These are phyloP conservation scores for Diorhabda elongata DNA, from an alignment of 1,140 invertebrate species.

Conservation along the genomic window DNA sequence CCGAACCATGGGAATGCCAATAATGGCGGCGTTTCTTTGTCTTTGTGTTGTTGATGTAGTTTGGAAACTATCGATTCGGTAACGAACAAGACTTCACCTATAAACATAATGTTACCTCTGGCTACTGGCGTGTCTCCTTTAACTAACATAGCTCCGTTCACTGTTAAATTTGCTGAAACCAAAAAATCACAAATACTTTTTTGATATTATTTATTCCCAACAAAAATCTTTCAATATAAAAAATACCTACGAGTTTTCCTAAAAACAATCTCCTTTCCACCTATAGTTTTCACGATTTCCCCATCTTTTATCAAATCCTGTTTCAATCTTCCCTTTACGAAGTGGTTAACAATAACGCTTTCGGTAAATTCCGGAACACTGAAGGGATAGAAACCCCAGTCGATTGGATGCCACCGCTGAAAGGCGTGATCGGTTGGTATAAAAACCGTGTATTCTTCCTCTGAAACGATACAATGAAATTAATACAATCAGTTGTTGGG, in stretches of 20 bases:
- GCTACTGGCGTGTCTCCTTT: slow-evolving; percentile 56
- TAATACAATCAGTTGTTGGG: neutral
- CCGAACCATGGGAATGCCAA: slow-evolving; percentile 61
- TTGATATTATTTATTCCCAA: too few species aligned
- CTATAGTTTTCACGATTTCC: slow-evolving; percentile 52
- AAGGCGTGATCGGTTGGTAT: slow-evolving; percentile 62
- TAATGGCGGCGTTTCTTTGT: slow-evolving; percentile 61
- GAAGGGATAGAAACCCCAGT: slow-evolving; percentile 68
- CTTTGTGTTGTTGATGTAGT: slow-evolving; percentile 56
- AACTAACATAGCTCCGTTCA: slow-evolving; percentile 57
- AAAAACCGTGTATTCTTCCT: slow-evolving; percentile 58
- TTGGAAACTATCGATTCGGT: slow-evolving; percentile 56
- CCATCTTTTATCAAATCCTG: slow-evolving; percentile 55
- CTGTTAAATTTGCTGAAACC: slow-evolving; percentile 48
- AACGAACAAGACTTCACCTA: slow-evolving; percentile 58
- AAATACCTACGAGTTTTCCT: slow-evolving; percentile 53
- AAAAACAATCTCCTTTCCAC: slow-evolving; percentile 55
- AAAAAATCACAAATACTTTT: too few species aligned
- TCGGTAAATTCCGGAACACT: slow-evolving; percentile 62
- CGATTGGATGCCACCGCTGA: slow-evolving; percentile 63
- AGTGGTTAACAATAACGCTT: slow-evolving; percentile 58
- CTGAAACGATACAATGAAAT: slow-evolving; percentile 41
- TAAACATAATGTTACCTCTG: slow-evolving; percentile 59
- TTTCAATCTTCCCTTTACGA: slow-evolving; percentile 55
- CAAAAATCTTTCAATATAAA: neutral